Evolutionary conservation across 2,113 vertebrate species (phyloP).

Genomic region (Pseudopodoces humilis): DNA sequence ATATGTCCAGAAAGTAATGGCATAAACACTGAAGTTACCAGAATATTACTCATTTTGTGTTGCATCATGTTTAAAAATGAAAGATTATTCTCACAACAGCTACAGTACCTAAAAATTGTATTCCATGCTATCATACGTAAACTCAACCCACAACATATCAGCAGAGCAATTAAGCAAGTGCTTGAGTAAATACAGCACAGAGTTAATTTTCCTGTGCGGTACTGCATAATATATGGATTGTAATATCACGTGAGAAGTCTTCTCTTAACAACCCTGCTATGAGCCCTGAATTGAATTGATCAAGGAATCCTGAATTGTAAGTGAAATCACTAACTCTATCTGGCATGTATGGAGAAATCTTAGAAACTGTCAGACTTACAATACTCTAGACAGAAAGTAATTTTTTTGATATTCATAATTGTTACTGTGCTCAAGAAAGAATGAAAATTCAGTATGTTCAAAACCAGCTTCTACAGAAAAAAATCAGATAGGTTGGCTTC

Average conservation of each 20-base stretch:
- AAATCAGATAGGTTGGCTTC: neutral
- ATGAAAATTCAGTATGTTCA: neutral
- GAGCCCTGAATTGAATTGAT: neutral
- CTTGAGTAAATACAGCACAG: neutral
- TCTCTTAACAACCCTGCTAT: neutral
- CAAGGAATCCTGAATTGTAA: neutral
- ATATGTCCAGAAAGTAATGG: neutral
- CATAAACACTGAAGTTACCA: neutral
- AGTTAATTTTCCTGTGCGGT: neutral
- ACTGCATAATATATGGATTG: neutral
- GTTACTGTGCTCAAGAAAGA: neutral
- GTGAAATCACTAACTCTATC: neutral
- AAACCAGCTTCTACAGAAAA: neutral
- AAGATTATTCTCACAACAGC: neutral
- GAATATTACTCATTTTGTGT: neutral
- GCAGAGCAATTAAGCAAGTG: neutral
- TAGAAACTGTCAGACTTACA: neutral
- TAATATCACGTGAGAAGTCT: neutral
- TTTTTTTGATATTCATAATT: neutral
- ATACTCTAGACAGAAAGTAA: neutral
- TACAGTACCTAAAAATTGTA: neutral
- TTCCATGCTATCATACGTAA: neutral
- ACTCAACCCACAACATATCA: neutral
- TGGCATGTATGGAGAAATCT: neutral
- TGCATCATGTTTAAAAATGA: neutral